A percentile compares a stretch with the other conserved stretches of the same genome.
Evolutionary conservation across 2,113 vertebrate species (phyloP).

Genomic region (Myotis davidii): DNA sequence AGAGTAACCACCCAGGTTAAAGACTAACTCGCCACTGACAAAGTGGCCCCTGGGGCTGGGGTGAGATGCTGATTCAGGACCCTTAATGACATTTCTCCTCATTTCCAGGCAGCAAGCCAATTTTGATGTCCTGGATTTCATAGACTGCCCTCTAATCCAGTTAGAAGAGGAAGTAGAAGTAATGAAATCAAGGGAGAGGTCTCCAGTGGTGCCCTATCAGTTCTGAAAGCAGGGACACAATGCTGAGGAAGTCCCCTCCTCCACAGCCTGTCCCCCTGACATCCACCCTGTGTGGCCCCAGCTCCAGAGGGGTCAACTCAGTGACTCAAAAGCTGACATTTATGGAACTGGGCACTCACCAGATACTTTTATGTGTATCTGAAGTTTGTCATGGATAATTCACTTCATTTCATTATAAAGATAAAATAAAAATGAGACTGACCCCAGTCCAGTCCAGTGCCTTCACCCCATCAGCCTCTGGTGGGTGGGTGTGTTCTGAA

Average conservation of each 20-base stretch:
- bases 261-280: neutral
- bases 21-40: neutral
- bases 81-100: slow-evolving; percentile 82
- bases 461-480: neutral
- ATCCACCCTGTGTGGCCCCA: neutral
- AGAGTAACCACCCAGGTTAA: neutral
- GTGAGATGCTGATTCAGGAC: slow-evolving; percentile 74
- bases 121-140: slow-evolving; percentile 76
- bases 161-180: slow-evolving; percentile 82
- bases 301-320: neutral
- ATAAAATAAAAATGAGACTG: slow-evolving; percentile 34
- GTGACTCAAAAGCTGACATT: neutral
- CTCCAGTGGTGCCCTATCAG: neutral
- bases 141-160: slow-evolving; percentile 82
- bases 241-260: neutral
- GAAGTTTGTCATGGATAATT: neutral
- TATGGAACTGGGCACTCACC: neutral
- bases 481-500: neutral
- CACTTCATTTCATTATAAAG: slow-evolving; percentile 28
- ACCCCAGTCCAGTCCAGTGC: neutral
- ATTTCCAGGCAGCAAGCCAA: slow-evolving; percentile 79
- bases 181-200: slow-evolving; percentile 79
- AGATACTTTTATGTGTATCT: neutral
- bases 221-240: slow-evolving; percentile 27
- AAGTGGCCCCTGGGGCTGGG: slow-evolving; percentile 1